Evolutionary conservation across 1,140 invertebrate species (phyloP).

Genomic region (Saccostrea glomerata): DNA sequence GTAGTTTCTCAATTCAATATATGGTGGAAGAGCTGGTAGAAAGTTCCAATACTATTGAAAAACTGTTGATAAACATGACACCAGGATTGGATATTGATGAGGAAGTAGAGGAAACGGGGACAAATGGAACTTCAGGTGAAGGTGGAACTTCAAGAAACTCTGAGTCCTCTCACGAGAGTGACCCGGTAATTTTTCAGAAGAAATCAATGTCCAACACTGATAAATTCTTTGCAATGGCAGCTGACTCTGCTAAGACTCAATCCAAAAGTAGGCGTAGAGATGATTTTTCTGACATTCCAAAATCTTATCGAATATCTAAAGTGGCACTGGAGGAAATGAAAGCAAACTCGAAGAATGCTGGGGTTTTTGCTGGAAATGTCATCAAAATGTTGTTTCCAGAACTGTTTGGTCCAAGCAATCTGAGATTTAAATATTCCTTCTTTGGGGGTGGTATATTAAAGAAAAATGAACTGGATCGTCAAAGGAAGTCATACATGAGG

Average conservation of each 20-base stretch:
- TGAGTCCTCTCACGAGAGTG: not conserved
- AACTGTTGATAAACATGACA: constrained; percentile 28
- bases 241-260: not conserved
- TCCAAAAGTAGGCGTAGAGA: not conserved
- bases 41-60: constrained; percentile 3
- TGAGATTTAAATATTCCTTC: constrained; percentile 36
- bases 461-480: constrained; percentile 50
- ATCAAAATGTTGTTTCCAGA: constrained; percentile 49
- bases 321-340: not conserved
- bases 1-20: not conserved
- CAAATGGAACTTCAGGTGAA: not conserved
- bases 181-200: not conserved
- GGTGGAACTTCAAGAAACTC: not conserved
- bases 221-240: not conserved
- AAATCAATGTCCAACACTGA: not conserved
- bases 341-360: constrained; percentile 33
- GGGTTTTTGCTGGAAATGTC: constrained; percentile 50
- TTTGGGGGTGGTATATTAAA: constrained; percentile 34
- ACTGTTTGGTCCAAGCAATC: constrained; percentile 41
- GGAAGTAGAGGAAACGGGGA: not conserved
- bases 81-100: not conserved
- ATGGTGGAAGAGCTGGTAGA: constrained; percentile 4
- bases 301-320: not conserved
- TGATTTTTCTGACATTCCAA: constrained; percentile 44
- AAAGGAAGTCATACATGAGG: constrained; percentile 38